phyloP scores from a whole-genome alignment of 2,797 vertebrate species.

The Ctenopoma multispine region DNA sequence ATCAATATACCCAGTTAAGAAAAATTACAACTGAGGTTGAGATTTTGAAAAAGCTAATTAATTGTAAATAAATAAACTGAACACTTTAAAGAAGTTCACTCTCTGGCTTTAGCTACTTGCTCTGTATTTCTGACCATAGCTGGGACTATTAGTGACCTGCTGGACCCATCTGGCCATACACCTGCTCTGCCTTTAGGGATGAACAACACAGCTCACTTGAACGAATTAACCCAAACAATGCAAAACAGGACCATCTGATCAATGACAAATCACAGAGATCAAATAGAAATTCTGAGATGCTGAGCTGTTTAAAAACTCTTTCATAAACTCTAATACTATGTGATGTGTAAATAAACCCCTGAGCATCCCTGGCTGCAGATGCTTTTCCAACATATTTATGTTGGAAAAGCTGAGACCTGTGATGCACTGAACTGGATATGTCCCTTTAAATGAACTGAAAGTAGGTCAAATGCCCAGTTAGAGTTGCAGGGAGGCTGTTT shows the following conservation, averaged over 20 bases:
- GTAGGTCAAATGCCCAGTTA: conserved; percentile 67
- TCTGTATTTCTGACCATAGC: conserved; percentile 4
- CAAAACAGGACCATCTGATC: conserved; percentile 8
- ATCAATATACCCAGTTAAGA: no score
- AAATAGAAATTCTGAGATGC: background rate
- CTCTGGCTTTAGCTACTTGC: background rate
- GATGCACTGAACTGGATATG: conserved; percentile 59
- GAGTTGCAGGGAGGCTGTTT: conserved; percentile 19
- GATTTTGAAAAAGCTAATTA: no score
- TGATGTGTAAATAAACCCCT: conserved; percentile 1
- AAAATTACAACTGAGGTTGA: no score
- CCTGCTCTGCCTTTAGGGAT: conserved; percentile 66
- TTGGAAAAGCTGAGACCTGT: conserved; percentile 42
- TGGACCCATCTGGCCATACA: conserved; percentile 69
- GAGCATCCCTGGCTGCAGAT: conserved; percentile 12
- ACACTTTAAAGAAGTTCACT: background rate
- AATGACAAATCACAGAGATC: conserved; percentile 12
- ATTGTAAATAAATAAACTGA: background rate
- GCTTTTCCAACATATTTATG: conserved; percentile 42
- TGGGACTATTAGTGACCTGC: conserved; percentile 42
- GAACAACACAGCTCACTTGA: conserved; percentile 29
- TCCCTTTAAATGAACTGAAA: conserved; percentile 66
- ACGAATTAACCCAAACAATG: conserved; percentile 18
- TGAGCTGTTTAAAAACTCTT: conserved; percentile 10
- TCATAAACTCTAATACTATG: conserved; percentile 1